These are phyloP conservation scores for Pluvialis apricaria DNA, from an alignment of 2,113 vertebrate genomes.

Conservation along the genomic window DNA sequence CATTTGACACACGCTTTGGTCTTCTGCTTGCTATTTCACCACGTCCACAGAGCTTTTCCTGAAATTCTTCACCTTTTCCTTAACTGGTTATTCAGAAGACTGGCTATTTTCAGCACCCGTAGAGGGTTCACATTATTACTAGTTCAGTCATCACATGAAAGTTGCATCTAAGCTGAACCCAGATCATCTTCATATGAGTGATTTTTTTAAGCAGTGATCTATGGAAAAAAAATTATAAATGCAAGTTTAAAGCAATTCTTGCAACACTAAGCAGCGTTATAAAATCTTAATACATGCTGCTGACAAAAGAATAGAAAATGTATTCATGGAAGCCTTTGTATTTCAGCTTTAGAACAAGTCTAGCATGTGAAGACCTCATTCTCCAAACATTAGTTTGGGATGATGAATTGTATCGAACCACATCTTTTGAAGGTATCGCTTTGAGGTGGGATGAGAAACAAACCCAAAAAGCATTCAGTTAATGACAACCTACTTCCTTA, in stretches of 20 bases:
- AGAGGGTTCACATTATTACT: not conserved
- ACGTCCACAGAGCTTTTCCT: constrained; percentile 4
- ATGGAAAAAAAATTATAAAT: not conserved
- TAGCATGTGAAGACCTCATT: not conserved
- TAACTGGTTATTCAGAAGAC: not conserved
- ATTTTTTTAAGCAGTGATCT: not conserved
- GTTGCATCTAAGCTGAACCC: not conserved
- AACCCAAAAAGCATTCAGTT: not conserved
- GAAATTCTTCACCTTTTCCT: constrained; percentile 45
- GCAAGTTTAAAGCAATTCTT: not conserved
- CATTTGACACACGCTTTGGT: not conserved
- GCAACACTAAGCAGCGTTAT: not conserved
- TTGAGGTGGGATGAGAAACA: not conserved
- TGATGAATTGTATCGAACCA: not conserved
- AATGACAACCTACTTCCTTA: not conserved
- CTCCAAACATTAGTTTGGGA: not conserved
- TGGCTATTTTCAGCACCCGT: not conserved
- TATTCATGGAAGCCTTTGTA: not conserved
- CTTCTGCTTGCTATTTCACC: not conserved
- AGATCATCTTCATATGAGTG: not conserved
- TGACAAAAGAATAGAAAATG: not conserved
- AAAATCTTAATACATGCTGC: not conserved
- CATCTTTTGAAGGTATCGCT: not conserved
- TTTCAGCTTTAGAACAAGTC: not conserved
- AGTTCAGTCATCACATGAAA: not conserved